A percentile compares a stretch with the other conserved stretches of the same genome.
Conservation (phyloP, 2,113 vertebrate genomes). For the Pogona vitticeps region DNA sequence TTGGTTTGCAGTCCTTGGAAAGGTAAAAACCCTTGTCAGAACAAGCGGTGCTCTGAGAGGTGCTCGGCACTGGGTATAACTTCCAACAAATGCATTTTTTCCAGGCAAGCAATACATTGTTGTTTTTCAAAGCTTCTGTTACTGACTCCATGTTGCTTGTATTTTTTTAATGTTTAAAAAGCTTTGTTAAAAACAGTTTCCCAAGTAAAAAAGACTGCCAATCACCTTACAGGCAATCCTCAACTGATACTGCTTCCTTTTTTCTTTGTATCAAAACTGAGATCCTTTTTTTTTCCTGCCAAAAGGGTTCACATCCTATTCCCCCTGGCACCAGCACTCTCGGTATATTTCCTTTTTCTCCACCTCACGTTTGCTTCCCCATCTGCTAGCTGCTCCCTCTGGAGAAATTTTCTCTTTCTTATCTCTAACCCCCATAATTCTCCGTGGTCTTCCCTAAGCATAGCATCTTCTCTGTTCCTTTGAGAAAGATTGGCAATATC, state of each 20-base stretch:
- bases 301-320: neutral
- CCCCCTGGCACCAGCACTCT: neutral
- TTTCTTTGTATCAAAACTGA: neutral
- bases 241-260: neutral
- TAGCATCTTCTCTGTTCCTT: neutral
- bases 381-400: neutral
- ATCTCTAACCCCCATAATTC: neutral
- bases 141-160: neutral
- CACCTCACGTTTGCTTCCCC: neutral
- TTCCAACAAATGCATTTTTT: neutral
- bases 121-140: neutral
- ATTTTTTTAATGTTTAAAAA: neutral
- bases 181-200: neutral
- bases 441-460: neutral
- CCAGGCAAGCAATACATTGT: neutral
- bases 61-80: neutral
- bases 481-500: neutral
- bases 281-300: neutral
- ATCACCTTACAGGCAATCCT: neutral
- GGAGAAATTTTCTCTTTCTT: neutral
- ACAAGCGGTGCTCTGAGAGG: neutral
- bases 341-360: neutral
- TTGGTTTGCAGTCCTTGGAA: neutral
- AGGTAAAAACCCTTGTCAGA: neutral
- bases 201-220: neutral